A percentile compares a stretch with the other conserved stretches of the same genome.
phyloP scores from a whole-genome alignment of 2,888 invertebrate species.

The Formica aserva region DNA sequence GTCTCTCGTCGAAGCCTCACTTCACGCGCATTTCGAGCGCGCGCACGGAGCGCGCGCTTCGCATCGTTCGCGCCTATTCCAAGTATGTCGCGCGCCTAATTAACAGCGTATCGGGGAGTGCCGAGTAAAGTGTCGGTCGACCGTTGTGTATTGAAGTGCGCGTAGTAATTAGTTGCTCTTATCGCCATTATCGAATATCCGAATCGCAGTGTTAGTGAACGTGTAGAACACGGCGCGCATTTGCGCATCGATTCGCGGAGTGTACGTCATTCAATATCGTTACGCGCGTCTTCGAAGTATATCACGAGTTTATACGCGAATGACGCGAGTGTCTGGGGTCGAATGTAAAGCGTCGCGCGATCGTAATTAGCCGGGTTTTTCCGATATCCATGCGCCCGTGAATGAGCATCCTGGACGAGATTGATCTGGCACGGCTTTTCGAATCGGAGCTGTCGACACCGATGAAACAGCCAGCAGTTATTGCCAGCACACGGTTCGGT shows the following conservation, averaged over 20 bases:
- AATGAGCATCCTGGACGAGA: neutral
- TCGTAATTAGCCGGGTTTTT: conserved; percentile 34
- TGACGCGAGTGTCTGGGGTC: neutral
- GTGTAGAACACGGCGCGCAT: neutral
- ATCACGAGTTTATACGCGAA: conserved; percentile 5
- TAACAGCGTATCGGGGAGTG: conserved; percentile 6
- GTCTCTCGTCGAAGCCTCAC: neutral
- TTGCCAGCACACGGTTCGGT: conserved; percentile 23
- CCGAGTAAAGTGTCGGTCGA: neutral
- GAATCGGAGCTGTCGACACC: conserved; percentile 7
- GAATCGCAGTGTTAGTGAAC: neutral
- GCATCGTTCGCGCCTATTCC: neutral
- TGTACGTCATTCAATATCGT: neutral
- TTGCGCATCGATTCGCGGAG: conserved; percentile 12
- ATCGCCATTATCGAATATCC: neutral
- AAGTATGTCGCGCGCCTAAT: neutral
- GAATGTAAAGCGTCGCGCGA: neutral
- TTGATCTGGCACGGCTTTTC: neutral
- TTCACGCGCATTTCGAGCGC: neutral
- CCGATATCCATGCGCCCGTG: neutral
- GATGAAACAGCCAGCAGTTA: neutral
- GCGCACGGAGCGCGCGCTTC: neutral
- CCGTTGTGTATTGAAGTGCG: neutral
- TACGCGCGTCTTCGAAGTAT: neutral
- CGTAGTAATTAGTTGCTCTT: conserved; percentile 9